Base-by-base conservation (phyloP, 2,113 vertebrate genomes). In the Sceloporus undulatus region DNA sequence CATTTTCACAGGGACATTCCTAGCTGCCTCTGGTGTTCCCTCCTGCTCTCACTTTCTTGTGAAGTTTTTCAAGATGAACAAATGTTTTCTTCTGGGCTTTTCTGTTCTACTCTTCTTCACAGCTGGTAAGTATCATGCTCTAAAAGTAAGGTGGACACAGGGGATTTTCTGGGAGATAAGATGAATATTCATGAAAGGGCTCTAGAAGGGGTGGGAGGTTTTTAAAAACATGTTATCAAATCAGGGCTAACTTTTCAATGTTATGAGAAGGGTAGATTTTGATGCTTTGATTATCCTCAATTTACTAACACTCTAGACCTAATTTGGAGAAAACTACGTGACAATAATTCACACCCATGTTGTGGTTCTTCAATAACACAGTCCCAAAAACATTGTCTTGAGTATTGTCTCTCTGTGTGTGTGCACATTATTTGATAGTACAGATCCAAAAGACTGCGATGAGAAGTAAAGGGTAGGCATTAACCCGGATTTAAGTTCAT, bases 51-150 rank as follows among this genome's bases (percentile, higher is more conserved):
- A n/a, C 74, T 25, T 5, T 4, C 40, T 77, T 27, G 13, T 54
- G 14, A 73, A 38, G 3, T 54, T 77, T 11, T 54, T 68, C 87
- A 68, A 88, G 80, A 88, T 83, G 80, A 83, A 54, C 87, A 88
- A 83, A 40, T 68, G 34, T 54, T 29, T 88, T 83, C 59, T 83
- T 29, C 79, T 88, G 14, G 16, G 87, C 5, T 68, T 88, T 83
- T 76, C 42, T 4, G n/a, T 77, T 88, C 80, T 88, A 59, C 9
- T 83, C 80, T 88, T 88, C 80, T 88, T 73, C 21, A 29, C 87
- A 77, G 80, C 38, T 27, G 80, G 87, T 88, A 83, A 88, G 87
- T 83, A 14, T 23, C 85, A 87, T 19, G 4, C 42, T 29, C 56
- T 25, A 27, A 19, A 42, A 25, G 42, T 4, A 52, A 34, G 56